phyloP scores from a whole-genome alignment of 2,797 vertebrate species.

The Pteronotus mesoamericanus region DNA sequence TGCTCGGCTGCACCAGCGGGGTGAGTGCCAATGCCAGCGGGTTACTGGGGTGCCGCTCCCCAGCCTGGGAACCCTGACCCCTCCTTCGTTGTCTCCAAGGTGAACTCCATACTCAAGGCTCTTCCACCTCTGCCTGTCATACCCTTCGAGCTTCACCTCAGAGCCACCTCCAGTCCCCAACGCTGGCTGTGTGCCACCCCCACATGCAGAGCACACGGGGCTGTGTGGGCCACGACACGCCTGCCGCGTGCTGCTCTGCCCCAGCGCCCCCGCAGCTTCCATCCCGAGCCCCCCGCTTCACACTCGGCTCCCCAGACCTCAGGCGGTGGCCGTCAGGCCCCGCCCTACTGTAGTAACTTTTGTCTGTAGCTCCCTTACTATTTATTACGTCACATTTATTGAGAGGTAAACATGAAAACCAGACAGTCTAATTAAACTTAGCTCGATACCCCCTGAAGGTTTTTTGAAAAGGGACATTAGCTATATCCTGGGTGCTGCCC shows the following conservation, averaged over 20 bases:
- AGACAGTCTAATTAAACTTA: background rate
- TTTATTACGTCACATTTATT: background rate
- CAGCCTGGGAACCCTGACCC: background rate
- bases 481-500: background rate
- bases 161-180: background rate
- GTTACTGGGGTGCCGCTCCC: background rate
- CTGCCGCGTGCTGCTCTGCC: background rate
- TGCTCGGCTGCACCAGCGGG: constrained; percentile 91
- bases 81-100: background rate
- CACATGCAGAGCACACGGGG: background rate
- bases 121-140: background rate
- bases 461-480: background rate
- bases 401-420: background rate
- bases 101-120: background rate
- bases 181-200: no score
- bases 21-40: constrained; percentile 71
- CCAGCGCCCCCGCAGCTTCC: background rate
- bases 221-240: no score
- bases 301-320: background rate
- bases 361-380: background rate
- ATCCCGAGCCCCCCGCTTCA: background rate
- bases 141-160: background rate
- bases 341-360: background rate
- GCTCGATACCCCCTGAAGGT: background rate
- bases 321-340: background rate